Evolutionary conservation across 2,797 vertebrate genomes (phyloP), one percentile per base, ranked within the genome.

Genomic region (Pangasius larnaudii): DNA sequence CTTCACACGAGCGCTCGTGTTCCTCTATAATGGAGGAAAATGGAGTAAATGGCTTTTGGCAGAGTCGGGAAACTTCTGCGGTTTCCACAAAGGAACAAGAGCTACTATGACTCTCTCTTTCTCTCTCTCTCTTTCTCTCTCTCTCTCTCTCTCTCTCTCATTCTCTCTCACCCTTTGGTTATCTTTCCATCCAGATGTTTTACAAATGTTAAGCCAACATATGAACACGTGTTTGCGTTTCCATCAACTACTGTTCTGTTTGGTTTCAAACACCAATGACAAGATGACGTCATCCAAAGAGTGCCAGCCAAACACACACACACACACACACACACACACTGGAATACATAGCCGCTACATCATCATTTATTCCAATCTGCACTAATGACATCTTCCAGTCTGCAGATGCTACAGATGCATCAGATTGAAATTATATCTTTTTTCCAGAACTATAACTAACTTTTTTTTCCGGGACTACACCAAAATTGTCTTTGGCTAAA

Each of bases 11-110:
- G 72, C 30, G 30, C 85, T 77, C 13, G 18, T 49, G 72, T 49
- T 86, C 56, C 71, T 86, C 85, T 77, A 10, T 67, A 84, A 51
- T 74, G 59, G 72, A 67, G 61, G 22, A 67, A 63, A 42, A 39
- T 56, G 87, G 59, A 58, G 13, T 86, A 27, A 51, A 49, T 61
- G 39, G 61, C 22, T 61, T 11, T 63, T 86, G 74, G 78, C 65
- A 82, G 33, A 30, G 5, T 0, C 36, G n/a, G 69, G 46, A 63
- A 61, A 36, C 85, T 49, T 85, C 84, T 88, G 77, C 75, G 63
- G 86, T 87, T 71, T 71, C 63, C 51, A 58, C 33, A 63, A 63
- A 81, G 49, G 1, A 77, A 59, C 14, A 65, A 46, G 63, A 67
- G 61, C 81, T 80, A 36, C 77, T 33, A 5, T 18, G 36, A 74